phyloP scores from a whole-genome alignment of 2,888 invertebrate species.

The Drosophila borealis region DNA sequence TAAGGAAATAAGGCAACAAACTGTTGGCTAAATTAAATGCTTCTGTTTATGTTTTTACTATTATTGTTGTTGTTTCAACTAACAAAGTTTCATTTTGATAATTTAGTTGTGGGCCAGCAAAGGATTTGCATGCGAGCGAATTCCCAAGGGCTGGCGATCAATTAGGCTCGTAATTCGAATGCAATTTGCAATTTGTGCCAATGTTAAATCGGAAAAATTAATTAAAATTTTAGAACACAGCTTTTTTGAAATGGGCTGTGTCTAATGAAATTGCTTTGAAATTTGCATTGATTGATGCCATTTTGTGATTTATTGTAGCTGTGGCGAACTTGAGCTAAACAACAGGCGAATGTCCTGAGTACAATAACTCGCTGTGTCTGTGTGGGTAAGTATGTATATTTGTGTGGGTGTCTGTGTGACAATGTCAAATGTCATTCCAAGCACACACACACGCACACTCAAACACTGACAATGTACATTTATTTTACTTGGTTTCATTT shows the following conservation, averaged over 20 bases:
- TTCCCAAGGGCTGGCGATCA: slow-evolving; percentile 15
- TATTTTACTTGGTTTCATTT: slow-evolving; percentile 66
- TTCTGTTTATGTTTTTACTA: slow-evolving; percentile 6
- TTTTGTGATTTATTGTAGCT: slow-evolving; percentile 72
- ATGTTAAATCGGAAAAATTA: slow-evolving; percentile 38
- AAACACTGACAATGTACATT: slow-evolving; percentile 60
- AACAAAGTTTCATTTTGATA: neutral
- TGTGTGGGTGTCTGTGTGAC: slow-evolving; percentile 10
- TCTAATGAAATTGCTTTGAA: slow-evolving; percentile 50
- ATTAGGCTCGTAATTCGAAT: slow-evolving; percentile 37
- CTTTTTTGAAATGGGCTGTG: slow-evolving; percentile 1
- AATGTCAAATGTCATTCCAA: slow-evolving; percentile 54
- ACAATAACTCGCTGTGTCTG: slow-evolving; percentile 57
- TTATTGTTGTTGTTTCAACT: neutral
- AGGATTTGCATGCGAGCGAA: neutral
- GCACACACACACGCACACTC: slow-evolving; percentile 10
- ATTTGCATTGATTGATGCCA: slow-evolving; percentile 77
- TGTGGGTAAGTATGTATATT: slow-evolving; percentile 5
- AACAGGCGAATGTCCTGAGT: slow-evolving; percentile 34
- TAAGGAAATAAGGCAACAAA: neutral
- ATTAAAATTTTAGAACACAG: slow-evolving; percentile 36
- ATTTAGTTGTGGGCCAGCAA: slow-evolving; percentile 8
- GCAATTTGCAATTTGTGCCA: slow-evolving; percentile 22
- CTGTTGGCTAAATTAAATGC: slow-evolving; percentile 3
- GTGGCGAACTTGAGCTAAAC: slow-evolving; percentile 51